These are phyloP conservation scores for Equus quagga DNA, from an alignment of 2,113 vertebrate genomes.

Conservation along the genomic window DNA sequence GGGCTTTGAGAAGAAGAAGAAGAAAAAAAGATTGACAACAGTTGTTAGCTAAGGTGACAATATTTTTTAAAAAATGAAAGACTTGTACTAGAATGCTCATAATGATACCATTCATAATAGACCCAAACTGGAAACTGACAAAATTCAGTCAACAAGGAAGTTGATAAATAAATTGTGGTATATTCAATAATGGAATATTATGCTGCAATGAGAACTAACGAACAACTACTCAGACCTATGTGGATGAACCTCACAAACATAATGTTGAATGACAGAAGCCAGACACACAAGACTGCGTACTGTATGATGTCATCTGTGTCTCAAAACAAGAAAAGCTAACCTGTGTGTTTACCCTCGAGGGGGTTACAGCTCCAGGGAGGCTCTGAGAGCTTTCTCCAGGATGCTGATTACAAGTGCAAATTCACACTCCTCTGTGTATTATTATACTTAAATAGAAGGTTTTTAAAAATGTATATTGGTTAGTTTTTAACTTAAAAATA, in stretches of 20 bases:
- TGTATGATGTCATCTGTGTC: neutral
- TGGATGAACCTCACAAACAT: neutral
- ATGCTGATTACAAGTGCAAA: neutral
- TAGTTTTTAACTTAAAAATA: slow-evolving; percentile 17
- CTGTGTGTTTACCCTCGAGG: neutral
- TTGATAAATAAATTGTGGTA: neutral
- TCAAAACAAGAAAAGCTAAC: neutral
- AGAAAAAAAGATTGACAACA: no score
- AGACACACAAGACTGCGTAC: neutral
- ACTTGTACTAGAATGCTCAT: neutral
- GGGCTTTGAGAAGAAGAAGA: no score
- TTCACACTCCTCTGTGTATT: neutral
- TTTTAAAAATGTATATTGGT: neutral
- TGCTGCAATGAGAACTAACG: neutral
- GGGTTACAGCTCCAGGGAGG: neutral
- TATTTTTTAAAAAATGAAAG: neutral
- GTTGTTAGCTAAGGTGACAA: no score
- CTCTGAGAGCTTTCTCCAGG: neutral
- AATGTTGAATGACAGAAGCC: neutral
- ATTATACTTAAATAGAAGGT: neutral
- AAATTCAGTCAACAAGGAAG: neutral
- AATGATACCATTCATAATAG: neutral
- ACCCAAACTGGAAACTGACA: neutral
- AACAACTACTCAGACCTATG: neutral
- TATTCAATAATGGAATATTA: neutral